Evolutionary conservation across 2,797 vertebrate genomes (phyloP).

Genomic region (Sciaenops ocellatus): DNA sequence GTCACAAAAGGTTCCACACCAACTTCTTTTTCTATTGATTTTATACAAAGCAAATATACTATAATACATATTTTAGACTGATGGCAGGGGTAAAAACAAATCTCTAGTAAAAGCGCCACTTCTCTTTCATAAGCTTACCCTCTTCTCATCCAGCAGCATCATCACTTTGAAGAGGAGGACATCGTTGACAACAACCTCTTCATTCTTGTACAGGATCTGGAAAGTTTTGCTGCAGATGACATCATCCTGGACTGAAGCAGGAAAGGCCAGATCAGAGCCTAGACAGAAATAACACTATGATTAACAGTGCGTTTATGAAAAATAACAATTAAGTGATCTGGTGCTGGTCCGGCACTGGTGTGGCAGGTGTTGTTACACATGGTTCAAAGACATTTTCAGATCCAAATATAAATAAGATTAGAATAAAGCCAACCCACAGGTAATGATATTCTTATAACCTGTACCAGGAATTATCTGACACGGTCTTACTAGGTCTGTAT

Average conservation of each 20-base stretch:
- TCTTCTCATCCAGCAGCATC: slow-evolving; percentile 97
- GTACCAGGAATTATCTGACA: background rate
- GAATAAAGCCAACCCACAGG: background rate
- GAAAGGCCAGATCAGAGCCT: slow-evolving; percentile 95
- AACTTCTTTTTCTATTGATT: background rate
- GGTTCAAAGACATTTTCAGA: background rate
- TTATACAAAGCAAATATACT: slow-evolving; percentile 6
- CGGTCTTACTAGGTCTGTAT: background rate
- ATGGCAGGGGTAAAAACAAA: background rate
- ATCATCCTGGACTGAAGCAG: slow-evolving; percentile 94
- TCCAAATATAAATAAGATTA: background rate
- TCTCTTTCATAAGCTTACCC: slow-evolving; percentile 83
- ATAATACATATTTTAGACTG: background rate
- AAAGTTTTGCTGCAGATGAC: slow-evolving; percentile 97
- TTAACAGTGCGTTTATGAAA: slow-evolving; percentile 18
- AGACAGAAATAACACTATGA: slow-evolving; percentile 48
- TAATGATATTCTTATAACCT: background rate
- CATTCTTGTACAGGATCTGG: slow-evolving; percentile 99
- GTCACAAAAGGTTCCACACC: background rate
- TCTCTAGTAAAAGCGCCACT: background rate
- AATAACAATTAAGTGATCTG: background rate
- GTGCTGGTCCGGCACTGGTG: background rate
- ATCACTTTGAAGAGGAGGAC: slow-evolving; percentile 98
- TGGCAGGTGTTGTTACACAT: background rate
- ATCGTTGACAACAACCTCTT: slow-evolving; percentile 96